Percentiles rank a stretch among this genome's conserved stretches.
Evolutionary conservation across 2,888 invertebrate genomes (phyloP).

Genomic region (Stratiomys singularior): DNA sequence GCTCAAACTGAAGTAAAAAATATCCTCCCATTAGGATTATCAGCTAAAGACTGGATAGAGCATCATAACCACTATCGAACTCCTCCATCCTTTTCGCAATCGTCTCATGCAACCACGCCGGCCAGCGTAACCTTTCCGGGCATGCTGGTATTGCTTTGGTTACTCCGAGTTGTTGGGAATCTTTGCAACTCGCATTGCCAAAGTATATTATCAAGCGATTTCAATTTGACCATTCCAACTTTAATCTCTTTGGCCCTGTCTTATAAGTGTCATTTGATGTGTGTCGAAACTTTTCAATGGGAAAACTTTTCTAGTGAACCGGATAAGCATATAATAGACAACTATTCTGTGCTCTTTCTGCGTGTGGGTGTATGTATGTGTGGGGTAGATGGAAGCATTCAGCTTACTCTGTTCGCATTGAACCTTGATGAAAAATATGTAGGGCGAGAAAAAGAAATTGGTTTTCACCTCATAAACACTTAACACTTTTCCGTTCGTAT

Average conservation of each 20-base stretch:
- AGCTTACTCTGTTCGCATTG: neutral
- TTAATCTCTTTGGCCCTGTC: slow-evolving; percentile 38
- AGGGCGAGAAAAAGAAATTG: slow-evolving; percentile 28
- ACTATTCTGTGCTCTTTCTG: neutral
- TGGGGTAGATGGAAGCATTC: slow-evolving; percentile 10
- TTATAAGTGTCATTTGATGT: slow-evolving; percentile 42
- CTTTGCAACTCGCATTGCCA: neutral
- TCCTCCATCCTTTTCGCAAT: neutral
- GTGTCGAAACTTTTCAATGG: slow-evolving; percentile 43
- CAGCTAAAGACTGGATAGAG: neutral
- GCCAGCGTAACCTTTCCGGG: neutral
- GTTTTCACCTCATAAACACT: slow-evolving; percentile 41
- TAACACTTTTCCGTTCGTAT: neutral
- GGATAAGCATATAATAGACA: neutral
- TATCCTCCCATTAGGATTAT: neutral
- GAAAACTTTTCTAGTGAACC: slow-evolving; percentile 16
- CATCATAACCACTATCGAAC: neutral
- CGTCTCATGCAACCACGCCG: neutral
- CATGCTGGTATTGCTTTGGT: too few relatives aligned
- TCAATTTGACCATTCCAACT: slow-evolving; percentile 39
- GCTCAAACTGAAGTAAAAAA: neutral
- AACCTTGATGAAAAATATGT: slow-evolving; percentile 21
- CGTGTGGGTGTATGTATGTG: neutral
- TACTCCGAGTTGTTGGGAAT: too few relatives aligned
- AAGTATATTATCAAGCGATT: slow-evolving; percentile 25